Evolutionary conservation across 2,113 vertebrate genomes (phyloP), one percentile per base, ranked within the genome.

Genomic region (Dicerorhinus sumatrensis): DNA sequence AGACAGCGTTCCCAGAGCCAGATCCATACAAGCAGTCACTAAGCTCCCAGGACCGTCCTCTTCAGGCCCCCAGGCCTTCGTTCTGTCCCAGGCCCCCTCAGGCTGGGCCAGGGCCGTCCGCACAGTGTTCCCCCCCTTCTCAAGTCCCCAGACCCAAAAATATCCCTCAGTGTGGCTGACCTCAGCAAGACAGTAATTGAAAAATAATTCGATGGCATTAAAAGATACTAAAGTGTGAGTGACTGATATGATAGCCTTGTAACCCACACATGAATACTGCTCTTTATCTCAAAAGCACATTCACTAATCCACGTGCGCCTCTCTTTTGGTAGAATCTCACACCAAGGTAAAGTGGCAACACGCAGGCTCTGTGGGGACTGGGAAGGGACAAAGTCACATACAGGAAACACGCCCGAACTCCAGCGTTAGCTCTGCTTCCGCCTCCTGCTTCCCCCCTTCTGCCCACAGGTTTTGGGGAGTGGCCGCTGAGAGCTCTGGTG

Each of bases 141-240:
- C 33, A 62, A 82, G 12, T 63, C 27, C 20, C 42, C 11, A 17
- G 39, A 11, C 36, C 8, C n/a, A 58, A 31, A 56, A 73, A 62
- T 39, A 31, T 4, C 33, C 33, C 46, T 93, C 4, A 21, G 42
- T 39, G 13, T 73, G n/a, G 63, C 62, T 79, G 80, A 89, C 21
- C 62, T 27, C 54, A 46, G 20, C 25, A 25, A 84, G 12, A 89
- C 13, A 69, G 60, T 20, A 54, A 79, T 6, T 46, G 14, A 62
- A 62, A 65, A 75, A 72, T 23, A 39, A 90, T 83, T 29, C 31
- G 65, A 93, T 39, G 6, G 18, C 21, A 39, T 89, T 51, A 42
- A 96, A 81, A 96, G 62, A 79, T 69, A 93, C 51, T n/a, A 25
- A 77, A 27, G 62, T 60, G 69, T 48, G 79, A 90, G 23, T 58